Base-by-base conservation (phyloP, 2,888 invertebrate species). In the Aplocera efformata region DNA sequence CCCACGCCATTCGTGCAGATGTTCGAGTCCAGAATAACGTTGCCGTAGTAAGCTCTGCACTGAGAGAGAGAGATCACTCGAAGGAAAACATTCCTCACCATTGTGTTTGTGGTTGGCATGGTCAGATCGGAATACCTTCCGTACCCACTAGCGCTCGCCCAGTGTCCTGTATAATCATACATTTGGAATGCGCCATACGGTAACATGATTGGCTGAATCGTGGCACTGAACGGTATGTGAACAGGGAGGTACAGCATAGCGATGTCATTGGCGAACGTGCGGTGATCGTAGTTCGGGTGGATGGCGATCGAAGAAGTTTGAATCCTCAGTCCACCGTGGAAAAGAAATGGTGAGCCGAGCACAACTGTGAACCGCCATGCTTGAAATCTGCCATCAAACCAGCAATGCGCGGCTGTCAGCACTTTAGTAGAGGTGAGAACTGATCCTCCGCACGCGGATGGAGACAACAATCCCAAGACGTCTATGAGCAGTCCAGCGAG, bases 361-460 rank as follows among this genome's bases (percentile, higher is more conserved):
- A 82, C 82, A 1, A 70, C 75, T 1, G 77, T 76, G 48, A 81
- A 69, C 10, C 67, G 62, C 60, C 63, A 66, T 4, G 78, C 83
- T 52, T 72, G 71, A 47, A 63, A 60, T 35, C 63, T 52, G 26
- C 80, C 80, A 37, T 81, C 80, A 37, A 53, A 63, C 79, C 80
- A 83, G 53, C 83, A 83, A 50, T 83, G 83, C 6, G 83, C 83
- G 1, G 83, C 83, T 6, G 83, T 82, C 6, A 83, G 46, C 1
- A 82, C 61, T 48, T 72, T 74, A 6, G 56, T 60, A 7, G 58
- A 34, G 1, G 75, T 61, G 3, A 83, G 42, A 3, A 83, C 56
- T 1, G 82, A 73, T 22, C 80, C 81, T 4, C 83, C 83, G 34
- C 82, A 83, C 0, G 75, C 79, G 0, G 80, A 76, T 5, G 68